Conservation (phyloP, 2,113 vertebrate genomes). For the Heterotis niloticus region DNA sequence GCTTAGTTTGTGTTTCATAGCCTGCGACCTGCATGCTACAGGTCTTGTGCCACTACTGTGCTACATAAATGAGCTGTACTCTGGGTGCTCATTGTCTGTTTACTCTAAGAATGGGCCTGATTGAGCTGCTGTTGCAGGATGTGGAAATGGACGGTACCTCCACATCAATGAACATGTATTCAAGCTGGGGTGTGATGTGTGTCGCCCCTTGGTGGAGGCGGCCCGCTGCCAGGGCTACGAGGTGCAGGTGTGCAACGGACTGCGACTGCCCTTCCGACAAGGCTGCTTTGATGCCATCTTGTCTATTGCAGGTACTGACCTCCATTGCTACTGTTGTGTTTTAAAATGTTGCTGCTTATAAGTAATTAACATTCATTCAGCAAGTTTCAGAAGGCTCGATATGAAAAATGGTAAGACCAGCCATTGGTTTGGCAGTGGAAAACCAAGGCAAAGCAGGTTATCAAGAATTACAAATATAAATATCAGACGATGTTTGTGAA, state of each 20-base stretch:
- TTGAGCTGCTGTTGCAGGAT: slow-evolving; percentile 51
- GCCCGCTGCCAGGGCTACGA: slow-evolving; percentile 62
- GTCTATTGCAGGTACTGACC: slow-evolving; percentile 55
- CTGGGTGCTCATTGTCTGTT: not conserved
- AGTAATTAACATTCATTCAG: too few species aligned
- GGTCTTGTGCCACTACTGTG: not conserved
- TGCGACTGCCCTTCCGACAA: slow-evolving; percentile 59
- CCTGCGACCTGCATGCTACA: not conserved
- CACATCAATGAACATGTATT: slow-evolving; percentile 66
- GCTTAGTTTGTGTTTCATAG: not conserved
- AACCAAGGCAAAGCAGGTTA: too few species aligned
- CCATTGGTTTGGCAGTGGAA: too few species aligned
- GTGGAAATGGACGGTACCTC: slow-evolving; percentile 72
- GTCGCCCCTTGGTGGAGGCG: slow-evolving; percentile 65
- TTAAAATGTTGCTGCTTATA: too few species aligned
- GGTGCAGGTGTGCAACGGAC: slow-evolving; percentile 60
- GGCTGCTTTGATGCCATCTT: slow-evolving; percentile 63
- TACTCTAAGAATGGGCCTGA: not conserved
- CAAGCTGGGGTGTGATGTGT: slow-evolving; percentile 67
- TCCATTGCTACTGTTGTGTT: not conserved
- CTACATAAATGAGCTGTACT: not conserved
- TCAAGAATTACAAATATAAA: too few species aligned
- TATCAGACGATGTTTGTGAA: too few species aligned
- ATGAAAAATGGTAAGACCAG: too few species aligned
- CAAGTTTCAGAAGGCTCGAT: too few species aligned